phyloP scores from a whole-genome alignment of 2,113 vertebrate genomes.

The Microcebus lehilahytsara region DNA sequence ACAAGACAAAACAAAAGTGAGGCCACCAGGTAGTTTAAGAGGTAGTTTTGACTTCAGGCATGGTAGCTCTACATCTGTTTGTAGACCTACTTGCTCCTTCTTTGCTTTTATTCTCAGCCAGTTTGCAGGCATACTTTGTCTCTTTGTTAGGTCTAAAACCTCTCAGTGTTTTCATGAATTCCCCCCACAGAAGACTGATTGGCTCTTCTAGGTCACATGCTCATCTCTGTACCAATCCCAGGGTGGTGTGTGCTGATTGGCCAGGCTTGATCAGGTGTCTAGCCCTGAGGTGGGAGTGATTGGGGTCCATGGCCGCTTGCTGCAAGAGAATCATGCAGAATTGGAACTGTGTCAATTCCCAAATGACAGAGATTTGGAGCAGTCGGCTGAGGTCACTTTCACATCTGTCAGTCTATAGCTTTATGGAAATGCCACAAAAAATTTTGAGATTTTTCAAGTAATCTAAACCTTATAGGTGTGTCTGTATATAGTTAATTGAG shows the following conservation, averaged over 20 bases:
- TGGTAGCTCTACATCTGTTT: background rate
- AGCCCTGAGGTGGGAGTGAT: background rate
- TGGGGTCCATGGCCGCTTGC: fast-evolving
- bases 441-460: background rate
- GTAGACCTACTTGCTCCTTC: background rate
- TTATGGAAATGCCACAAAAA: background rate
- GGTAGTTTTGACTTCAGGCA: background rate
- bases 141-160: background rate
- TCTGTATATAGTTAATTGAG: background rate
- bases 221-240: background rate
- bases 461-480: background rate
- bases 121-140: background rate
- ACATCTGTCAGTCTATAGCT: background rate
- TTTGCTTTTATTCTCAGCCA: background rate
- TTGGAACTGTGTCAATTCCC: background rate
- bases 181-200: background rate
- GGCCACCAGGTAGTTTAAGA: background rate
- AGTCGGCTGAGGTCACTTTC: background rate
- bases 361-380: background rate
- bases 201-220: background rate
- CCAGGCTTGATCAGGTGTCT: background rate
- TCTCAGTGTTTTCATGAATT: background rate
- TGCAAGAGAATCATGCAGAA: background rate
- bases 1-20: background rate
- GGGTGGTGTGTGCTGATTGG: background rate